phyloP scores from a whole-genome alignment of 2,797 vertebrate genomes.

The Myotis daubentonii region DNA sequence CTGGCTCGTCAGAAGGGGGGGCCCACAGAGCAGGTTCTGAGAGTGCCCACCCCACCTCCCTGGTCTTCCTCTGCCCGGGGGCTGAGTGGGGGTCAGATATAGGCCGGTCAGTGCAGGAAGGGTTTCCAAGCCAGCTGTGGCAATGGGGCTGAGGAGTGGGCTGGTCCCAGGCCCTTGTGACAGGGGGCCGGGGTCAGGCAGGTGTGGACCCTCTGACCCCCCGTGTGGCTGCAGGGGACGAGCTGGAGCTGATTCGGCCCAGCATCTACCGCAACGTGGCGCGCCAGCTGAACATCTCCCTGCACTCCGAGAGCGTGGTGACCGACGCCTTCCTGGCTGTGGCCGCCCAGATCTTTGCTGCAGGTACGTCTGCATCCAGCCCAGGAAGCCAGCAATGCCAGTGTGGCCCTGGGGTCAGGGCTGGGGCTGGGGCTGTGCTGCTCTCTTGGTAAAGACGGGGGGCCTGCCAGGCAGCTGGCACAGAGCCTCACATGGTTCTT shows the following conservation, averaged over 20 bases:
- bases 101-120: neutral
- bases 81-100: neutral
- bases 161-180: neutral
- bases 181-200: neutral
- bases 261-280: slow-evolving; percentile 95
- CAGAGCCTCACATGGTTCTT: rapidly evolving
- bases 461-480: neutral
- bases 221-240: slow-evolving; percentile 88
- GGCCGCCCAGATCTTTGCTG: slow-evolving; percentile 95
- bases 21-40: neutral
- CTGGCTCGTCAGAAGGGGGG: neutral
- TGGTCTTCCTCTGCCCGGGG: neutral
- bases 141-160: neutral
- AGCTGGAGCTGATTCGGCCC: slow-evolving; percentile 96
- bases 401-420: neutral
- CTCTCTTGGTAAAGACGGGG: neutral
- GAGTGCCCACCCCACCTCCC: neutral
- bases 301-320: slow-evolving; percentile 93
- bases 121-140: too few species aligned
- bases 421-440: neutral
- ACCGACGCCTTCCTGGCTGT: slow-evolving; percentile 96
- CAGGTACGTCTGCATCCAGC: slow-evolving; percentile 86
- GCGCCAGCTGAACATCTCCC: slow-evolving; percentile 94
- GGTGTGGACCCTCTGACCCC: neutral
- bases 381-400: neutral